Evolutionary conservation across 2,888 invertebrate species (phyloP).

Genomic region (Dasypolia templi): DNA sequence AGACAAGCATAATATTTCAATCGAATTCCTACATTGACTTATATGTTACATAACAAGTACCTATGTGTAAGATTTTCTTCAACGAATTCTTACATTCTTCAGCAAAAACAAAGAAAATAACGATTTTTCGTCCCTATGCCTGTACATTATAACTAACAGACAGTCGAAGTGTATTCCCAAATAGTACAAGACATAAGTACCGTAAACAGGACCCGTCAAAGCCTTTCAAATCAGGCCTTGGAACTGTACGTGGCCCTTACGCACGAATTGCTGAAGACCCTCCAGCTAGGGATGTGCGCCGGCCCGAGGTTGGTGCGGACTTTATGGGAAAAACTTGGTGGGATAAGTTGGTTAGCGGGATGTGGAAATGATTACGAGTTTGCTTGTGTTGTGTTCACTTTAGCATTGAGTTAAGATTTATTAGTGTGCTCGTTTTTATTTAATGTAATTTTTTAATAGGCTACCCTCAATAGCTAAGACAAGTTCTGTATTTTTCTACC

Average conservation of each 20-base stretch:
- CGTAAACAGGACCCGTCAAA: constrained; percentile 63
- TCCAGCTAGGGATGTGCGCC: constrained; percentile 58
- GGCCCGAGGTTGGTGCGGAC: constrained; percentile 40
- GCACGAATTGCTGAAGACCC: constrained; percentile 67
- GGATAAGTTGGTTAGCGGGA: constrained; percentile 1
- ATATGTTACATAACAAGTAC: too few relatives aligned
- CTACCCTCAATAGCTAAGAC: neutral
- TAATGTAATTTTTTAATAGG: neutral
- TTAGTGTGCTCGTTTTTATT: neutral
- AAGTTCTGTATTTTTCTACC: neutral
- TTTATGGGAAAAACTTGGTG: constrained; percentile 28
- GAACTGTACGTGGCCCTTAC: constrained; percentile 64
- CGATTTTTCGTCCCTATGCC: neutral
- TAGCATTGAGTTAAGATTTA: neutral
- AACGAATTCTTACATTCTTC: neutral
- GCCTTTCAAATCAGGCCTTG: constrained; percentile 67
- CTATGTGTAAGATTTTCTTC: neutral
- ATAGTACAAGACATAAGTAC: constrained; percentile 42
- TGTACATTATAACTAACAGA: constrained; percentile 23
- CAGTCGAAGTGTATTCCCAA: constrained; percentile 22
- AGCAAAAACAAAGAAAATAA: neutral
- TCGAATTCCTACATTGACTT: too few relatives aligned
- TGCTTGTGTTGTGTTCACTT: neutral
- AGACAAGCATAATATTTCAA: too few relatives aligned
- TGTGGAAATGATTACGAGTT: constrained; percentile 9